Base-by-base conservation (phyloP, 2,113 vertebrate genomes). In the Syngnathoides biaculeatus region DNA sequence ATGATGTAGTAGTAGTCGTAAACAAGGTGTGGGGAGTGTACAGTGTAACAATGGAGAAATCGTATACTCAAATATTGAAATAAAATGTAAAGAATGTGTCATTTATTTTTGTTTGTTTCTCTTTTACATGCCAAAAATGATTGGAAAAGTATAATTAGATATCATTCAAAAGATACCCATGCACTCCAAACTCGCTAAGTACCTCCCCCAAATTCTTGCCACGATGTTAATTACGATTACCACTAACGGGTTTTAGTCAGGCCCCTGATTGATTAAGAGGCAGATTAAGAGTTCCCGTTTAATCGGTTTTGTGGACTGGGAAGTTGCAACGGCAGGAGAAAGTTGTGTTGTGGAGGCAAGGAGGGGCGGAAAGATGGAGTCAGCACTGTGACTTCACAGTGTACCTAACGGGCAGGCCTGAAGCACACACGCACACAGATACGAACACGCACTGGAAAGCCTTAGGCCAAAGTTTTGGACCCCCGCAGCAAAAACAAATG, bases 401-500 rank as follows among this genome's bases (percentile, higher is more conserved):
- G 64, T 84, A 75, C 82, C 84, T 85, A 77, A 84, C 68, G 73
- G 87, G 79, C 82, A 79, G 65, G 84, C 84, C 84, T 79, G 72
- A 79, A 83, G 85, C 71, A 82, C 77, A 73, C 69, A 60, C 71
- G 38, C 24, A 27, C 55, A 0, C 11, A 56, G n/a, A 50, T 35
- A 6, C 48, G 8, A 8, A n/a, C 52, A 53, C n/a, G 11, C 52
- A 7, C 52, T 0, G 7, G 13, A 38, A 59, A 59, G 57, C 30
- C 35, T 20, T 68, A 57, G 79, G 77, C 75, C 77, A 79, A 85
- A 80, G 26, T 26, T 78, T 64, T 67, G 2, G 74, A 69, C 59
- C 66, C 73, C 64, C 63, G 10, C 74, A 78, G 71, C 60, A 72
- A 82, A 82, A 77, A 86, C 80, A 79, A 84, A 86, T 80, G 79